Conservation (phyloP, 2,113 vertebrate species). For the Hystrix brachyura region DNA sequence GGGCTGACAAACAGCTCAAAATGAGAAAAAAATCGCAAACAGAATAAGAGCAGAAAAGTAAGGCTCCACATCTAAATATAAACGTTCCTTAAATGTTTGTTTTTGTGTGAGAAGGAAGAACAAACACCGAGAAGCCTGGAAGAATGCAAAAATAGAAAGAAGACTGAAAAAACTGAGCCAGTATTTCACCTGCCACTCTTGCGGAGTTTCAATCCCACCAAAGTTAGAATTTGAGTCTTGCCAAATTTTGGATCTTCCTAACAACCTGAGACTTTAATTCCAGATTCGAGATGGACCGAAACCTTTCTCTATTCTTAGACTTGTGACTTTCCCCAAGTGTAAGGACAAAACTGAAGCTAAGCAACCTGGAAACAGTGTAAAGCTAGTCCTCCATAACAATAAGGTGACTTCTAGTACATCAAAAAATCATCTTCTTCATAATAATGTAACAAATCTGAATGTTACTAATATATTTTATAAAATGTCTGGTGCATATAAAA, state of each 20-base stretch:
- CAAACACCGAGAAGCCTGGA: neutral
- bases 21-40: neutral
- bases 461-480: neutral
- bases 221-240: neutral
- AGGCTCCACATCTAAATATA: neutral
- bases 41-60: neutral
- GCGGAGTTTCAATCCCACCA: neutral
- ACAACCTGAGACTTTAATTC: neutral
- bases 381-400: neutral
- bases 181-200: neutral
- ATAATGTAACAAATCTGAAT: neutral
- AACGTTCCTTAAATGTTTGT: neutral
- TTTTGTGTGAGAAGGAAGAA: neutral
- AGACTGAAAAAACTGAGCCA: neutral
- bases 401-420: neutral
- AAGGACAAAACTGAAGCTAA: neutral
- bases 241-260: neutral
- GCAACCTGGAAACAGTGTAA: neutral
- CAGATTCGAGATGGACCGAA: neutral
- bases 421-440: slow-evolving; percentile 16
- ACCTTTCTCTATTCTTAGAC: neutral
- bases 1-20: neutral
- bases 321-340: neutral
- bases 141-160: neutral
- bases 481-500: neutral